Base-by-base conservation (phyloP, 2,888 invertebrate species). In the Entomobrya proxima region DNA sequence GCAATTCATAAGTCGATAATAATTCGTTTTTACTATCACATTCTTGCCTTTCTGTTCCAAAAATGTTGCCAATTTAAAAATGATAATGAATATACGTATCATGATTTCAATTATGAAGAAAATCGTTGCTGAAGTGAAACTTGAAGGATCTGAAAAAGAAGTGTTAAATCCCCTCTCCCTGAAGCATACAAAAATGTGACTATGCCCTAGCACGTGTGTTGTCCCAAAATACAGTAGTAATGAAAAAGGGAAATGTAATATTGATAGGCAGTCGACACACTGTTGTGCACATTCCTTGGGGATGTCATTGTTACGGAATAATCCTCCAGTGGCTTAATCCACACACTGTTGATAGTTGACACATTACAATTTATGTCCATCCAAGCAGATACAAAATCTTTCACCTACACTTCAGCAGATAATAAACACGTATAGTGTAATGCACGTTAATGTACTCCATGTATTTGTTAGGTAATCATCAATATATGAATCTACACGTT, bases 241-340 rank as follows among this genome's bases (percentile, higher is more conserved):
- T n/a, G 64, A 52, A 67, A 84, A 81, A 77, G 67, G 69, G 77
- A 77, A 64, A 24, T 75, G 69, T 44, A 72, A 72, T 64, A 55
- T 50, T 80, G 55, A 80, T 44, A 76, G 32, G 64, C 18, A 75
- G 52, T 40, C 44, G 78, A 64, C 47, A 64, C 76, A 35, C 32
- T 78, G 52, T 74, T 72, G 44, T n/a, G 30, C 27, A 50, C 77
- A 76, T 84, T 84, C 83, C 83, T 84, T 40, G 32, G 83, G 83
- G 83, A 84, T 44, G 40, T 61, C 58, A 67, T 55, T 47, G 64
- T 77, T 67, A 84, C 69, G 67, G 40, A 77, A 75, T 84, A 77
- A 84, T 84, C 76, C 77, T 69, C 69, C 77, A 84, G 77, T 77
- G 83, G 83, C 69, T 55, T 84, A 50, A 84, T 76, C 64, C 32